These are phyloP conservation scores for Bostrychus sinensis DNA, from an alignment of 2,113 vertebrate species.

Conservation along the genomic window DNA sequence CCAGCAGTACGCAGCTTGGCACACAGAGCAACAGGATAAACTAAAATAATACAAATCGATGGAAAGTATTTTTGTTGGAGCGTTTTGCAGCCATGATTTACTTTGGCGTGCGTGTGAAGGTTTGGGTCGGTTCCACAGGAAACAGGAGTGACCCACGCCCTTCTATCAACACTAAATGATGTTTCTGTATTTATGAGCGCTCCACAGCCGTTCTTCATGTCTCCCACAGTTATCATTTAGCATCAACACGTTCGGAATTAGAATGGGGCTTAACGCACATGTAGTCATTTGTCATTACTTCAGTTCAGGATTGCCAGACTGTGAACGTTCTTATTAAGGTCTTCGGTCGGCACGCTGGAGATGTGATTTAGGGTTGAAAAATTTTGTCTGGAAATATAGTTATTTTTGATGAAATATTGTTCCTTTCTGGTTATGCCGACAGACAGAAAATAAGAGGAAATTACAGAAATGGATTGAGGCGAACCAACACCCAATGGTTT, in stretches of 20 bases:
- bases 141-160: slow-evolving; percentile 53
- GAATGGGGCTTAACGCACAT: too few species aligned
- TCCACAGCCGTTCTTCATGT: slow-evolving; percentile 14
- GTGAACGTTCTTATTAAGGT: not conserved
- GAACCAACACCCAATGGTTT: not conserved
- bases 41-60: slow-evolving; percentile 49
- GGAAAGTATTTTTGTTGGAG: slow-evolving; percentile 47
- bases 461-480: not conserved
- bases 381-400: not conserved
- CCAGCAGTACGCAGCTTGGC: slow-evolving; percentile 6
- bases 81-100: too few species aligned
- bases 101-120: slow-evolving; percentile 54
- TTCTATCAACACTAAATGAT: slow-evolving; percentile 40
- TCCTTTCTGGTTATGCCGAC: not conserved
- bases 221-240: slow-evolving; percentile 16
- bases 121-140: slow-evolving; percentile 58
- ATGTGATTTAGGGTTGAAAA: too few species aligned
- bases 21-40: slow-evolving; percentile 39
- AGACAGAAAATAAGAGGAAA: not conserved
- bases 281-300: not conserved
- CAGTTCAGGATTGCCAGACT: not conserved
- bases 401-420: not conserved
- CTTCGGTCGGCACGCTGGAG: too few species aligned
- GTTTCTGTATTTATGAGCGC: slow-evolving; percentile 29
- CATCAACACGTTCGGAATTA: not conserved